A percentile compares a stretch with the other conserved stretches of the same genome.
These are phyloP conservation scores for Asteroscopus sphinx DNA, from an alignment of 2,888 invertebrate genomes.

Conservation along the genomic window DNA sequence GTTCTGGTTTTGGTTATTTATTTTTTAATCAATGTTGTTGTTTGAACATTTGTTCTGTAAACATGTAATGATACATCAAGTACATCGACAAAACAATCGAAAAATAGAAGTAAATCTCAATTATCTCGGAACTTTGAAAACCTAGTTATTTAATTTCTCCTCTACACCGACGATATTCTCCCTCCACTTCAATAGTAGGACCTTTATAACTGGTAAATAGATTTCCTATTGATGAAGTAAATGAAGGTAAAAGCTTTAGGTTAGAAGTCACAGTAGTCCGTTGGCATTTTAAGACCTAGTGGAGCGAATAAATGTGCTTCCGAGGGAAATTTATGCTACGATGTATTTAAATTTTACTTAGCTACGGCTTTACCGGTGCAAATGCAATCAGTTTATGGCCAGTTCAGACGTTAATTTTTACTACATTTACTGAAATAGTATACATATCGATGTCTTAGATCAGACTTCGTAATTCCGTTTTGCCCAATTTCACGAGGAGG, in stretches of 20 bases:
- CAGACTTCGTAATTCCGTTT: too few species aligned
- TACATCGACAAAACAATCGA: too few species aligned
- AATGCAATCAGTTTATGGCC: constrained; percentile 9
- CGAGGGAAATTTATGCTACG: constrained; percentile 12
- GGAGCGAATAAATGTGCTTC: constrained; percentile 15
- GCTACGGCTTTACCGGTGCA: not conserved
- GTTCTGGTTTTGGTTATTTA: too few species aligned
- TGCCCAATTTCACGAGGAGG: too few species aligned
- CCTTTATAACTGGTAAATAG: not conserved
- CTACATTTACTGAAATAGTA: too few species aligned
- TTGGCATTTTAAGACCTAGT: constrained; percentile 30
- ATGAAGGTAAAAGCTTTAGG: constrained; percentile 27
- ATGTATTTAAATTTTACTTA: constrained; percentile 14
- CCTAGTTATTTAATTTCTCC: too few species aligned
- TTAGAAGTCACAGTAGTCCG: constrained; percentile 30
- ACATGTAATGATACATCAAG: too few species aligned
- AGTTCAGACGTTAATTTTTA: constrained; percentile 3
- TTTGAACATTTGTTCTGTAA: too few species aligned
- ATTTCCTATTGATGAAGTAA: constrained; percentile 20
- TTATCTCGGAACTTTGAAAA: too few species aligned
- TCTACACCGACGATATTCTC: not conserved
- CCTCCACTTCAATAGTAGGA: not conserved
- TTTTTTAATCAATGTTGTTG: too few species aligned
- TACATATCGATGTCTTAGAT: too few species aligned
- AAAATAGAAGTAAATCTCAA: too few species aligned